Base-by-base conservation (phyloP, 2,113 vertebrate species). In the Abramis brama region DNA sequence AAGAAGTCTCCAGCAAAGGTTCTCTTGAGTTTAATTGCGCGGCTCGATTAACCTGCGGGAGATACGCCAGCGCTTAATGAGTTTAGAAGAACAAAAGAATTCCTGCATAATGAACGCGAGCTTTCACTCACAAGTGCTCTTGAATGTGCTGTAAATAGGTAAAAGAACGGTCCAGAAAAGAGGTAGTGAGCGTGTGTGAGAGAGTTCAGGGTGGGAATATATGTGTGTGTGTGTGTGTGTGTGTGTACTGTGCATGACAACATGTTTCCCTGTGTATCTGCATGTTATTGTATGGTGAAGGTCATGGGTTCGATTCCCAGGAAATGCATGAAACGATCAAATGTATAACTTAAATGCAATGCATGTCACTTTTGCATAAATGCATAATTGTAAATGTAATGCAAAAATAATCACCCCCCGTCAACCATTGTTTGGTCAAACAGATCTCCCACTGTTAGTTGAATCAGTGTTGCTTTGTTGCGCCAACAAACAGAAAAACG, bases 11-110 rank as follows among this genome's bases (percentile, higher is more conserved):
- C 21, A 60, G 71, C 83, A 39, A 82, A 88, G 52, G 90, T 84
- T 94, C 94, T 94, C 88, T 94, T 90, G 85, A 89, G 93, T 93
- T 94, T 96, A 95, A 96, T 96, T 97, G 94, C 87, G 45, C 60
- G 77, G 87, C 86, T 90, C 81, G 66, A 66, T 93, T 92, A 90
- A 90, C 91, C 91, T 90, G 87, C 84, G 92, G 91, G 92, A 94
- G 92, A 92, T 52, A 23, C 85, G 57, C 78, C 84, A 91, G 92
- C 82, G 60, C 82, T 91, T 92, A 92, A 91, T 91, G 86, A 92
- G 87, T 93, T 91, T 89, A 79, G 81, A 91, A 83, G 80, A 92
- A 89, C 88, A 86, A 89, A 85, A 91, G 90, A 89, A 89, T 90
- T 90, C 89, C 9, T 7, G 87, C 88, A 90, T 76, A 55, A 89